Evolutionary conservation across 2,797 vertebrate genomes (phyloP).

Genomic region (Argyrosomus regius): DNA sequence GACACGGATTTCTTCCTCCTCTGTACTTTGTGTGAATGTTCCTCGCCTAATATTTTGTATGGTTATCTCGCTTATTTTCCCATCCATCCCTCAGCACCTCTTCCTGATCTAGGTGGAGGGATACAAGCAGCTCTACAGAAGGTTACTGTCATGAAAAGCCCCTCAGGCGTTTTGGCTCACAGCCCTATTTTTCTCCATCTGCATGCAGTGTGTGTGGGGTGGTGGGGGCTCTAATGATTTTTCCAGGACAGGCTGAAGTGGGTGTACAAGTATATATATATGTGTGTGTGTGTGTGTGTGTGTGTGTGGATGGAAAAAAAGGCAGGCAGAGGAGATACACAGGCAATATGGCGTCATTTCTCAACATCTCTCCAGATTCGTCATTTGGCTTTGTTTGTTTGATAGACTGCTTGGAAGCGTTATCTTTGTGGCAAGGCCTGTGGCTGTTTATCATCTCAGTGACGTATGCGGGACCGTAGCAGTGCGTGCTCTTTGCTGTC

Average conservation of each 20-base stretch:
- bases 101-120: conserved; percentile 74
- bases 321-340: conserved; percentile 60
- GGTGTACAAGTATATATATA: conserved; percentile 62
- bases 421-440: conserved; percentile 70
- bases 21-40: conserved; percentile 73
- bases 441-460: conserved; percentile 76
- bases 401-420: conserved; percentile 76
- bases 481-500: conserved; percentile 73
- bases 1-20: conserved; percentile 75
- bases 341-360: conserved; percentile 68
- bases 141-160: conserved; percentile 82
- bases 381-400: conserved; percentile 80
- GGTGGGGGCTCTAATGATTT: conserved; percentile 79
- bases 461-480: conserved; percentile 65
- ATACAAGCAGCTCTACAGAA: conserved; percentile 80
- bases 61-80: conserved; percentile 76
- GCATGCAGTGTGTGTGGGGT: conserved; percentile 67
- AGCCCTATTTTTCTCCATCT: conserved; percentile 78
- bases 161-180: conserved; percentile 77
- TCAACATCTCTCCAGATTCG: conserved; percentile 67
- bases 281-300: conserved; percentile 19
- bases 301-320: conserved; percentile 47
- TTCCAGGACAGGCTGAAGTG: conserved; percentile 81
- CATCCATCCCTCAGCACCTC: conserved; percentile 69
- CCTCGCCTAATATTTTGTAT: conserved; percentile 73